Conservation (phyloP, 2,888 invertebrate genomes). For the Drosophila siamana region DNA sequence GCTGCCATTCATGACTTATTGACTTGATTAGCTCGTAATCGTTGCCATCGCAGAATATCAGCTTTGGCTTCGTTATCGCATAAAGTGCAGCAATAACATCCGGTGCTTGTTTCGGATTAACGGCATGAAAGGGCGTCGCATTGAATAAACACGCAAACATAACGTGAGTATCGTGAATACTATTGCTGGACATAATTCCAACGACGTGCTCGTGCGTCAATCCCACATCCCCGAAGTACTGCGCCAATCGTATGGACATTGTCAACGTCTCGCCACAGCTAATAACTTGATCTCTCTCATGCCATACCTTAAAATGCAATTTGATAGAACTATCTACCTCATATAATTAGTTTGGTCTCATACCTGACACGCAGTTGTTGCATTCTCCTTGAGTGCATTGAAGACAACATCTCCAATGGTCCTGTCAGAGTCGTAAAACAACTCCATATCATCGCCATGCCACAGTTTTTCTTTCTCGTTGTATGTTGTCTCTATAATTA, state of each 20-base stretch:
- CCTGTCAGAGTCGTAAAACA: background rate
- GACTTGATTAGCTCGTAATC: conserved; percentile 42
- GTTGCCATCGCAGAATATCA: conserved; percentile 67
- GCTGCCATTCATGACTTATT: conserved; percentile 40
- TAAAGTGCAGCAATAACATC: conserved; percentile 41
- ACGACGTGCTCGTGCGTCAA: conserved; percentile 60
- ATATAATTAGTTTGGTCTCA: background rate
- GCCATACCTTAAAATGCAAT: background rate
- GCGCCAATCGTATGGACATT: conserved; percentile 50
- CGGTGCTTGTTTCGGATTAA: conserved; percentile 55
- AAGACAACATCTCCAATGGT: conserved; percentile 45
- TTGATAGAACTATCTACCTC: background rate
- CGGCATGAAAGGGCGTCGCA: conserved; percentile 63
- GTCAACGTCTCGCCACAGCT: conserved; percentile 52
- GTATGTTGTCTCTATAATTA: conserved; percentile 35
- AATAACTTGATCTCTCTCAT: conserved; percentile 36
- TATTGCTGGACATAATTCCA: conserved; percentile 63
- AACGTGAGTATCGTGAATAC: conserved; percentile 49
- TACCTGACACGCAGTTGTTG: conserved; percentile 41
- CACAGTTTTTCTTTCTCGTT: conserved; percentile 24
- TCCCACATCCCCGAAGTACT: conserved; percentile 39
- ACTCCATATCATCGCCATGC: conserved; percentile 16
- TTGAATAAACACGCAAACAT: conserved; percentile 57
- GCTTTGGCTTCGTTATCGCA: conserved; percentile 56
- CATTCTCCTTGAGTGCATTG: conserved; percentile 31